Evolutionary conservation across 2,113 vertebrate genomes (phyloP), one percentile per base, ranked within the genome.

Genomic region (Ophthalmolycus amberensis): DNA sequence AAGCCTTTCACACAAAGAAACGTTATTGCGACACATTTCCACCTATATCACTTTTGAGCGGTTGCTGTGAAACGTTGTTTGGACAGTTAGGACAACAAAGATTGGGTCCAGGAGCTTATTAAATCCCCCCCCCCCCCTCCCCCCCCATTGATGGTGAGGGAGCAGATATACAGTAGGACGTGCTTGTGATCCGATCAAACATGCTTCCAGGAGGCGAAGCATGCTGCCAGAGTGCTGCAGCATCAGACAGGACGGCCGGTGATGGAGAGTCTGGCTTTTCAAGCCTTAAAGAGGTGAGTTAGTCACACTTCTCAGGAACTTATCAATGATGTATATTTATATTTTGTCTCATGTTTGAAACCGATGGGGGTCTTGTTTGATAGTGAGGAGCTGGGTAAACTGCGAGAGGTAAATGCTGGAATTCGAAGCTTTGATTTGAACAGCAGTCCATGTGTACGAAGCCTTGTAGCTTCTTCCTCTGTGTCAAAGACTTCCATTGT

Each of bases 61-160:
- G 94, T 95, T 95, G 94, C 94, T 70, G 63, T 85, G 94, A 80
- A 87, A 94, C 86, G 52, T 7, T 95, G 92, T 95, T 95, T 96
- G 88, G 29, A 85, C 40, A 95, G 86, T 10, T 50, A 20, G 32
- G 16, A 40, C n/a, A 62, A 76, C 73, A 86, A 37, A 84, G 76
- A 82, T 70, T 65, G 69, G 10, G 67, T 60, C 20, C 75, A 67
- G 56, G 54, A 48, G 85, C 48, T 93, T 84, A 95, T 95, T 94
- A 93, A 93, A 94, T 94, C 94, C 94, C 91, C 91, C 34, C 22
- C 40, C 40, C 44, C 46, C n/a, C 22, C 20, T 15, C 50, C n/a
- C 95, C 94, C 91, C 91, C 3, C 6, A 27, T 9, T 7, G 62
- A 18, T 38, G 64, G 40, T 0, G 46, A 76, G 79, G 79, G 22